Evolutionary conservation across 1,140 invertebrate genomes (phyloP), one percentile per base, ranked within the genome.

Genomic region (Drosophila micromelanica): DNA sequence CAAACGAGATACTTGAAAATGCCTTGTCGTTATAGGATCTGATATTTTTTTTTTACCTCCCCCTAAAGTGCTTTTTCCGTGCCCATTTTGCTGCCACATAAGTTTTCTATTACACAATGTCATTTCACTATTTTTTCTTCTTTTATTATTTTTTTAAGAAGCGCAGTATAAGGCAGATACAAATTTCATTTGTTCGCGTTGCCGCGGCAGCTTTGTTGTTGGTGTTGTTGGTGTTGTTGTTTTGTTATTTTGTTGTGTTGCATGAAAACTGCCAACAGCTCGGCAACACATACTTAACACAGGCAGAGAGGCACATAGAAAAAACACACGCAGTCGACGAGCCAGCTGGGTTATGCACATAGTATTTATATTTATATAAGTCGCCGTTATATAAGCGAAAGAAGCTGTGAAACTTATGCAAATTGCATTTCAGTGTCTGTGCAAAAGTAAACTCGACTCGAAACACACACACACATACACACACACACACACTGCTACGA

Each of bases 341-440:
- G 46, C 45, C 82, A 84, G 75, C 72, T 78, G 82, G 82, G 78
- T 73, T 79, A 82, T 89, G 79, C 82, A 87, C 84, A 87, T 87
- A 89, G 72, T 78, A 87, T 89, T 87, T 87, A 82, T 87, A 82
- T 87, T 89, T 89, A 89, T 89, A 86, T 86, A 87, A 82, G 84
- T 89, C 73, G 74, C 57, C 54, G 62, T 73, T 87, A 84, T 79
- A 89, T 82, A 87, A 80, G 64, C 84, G 84, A 89, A 84, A 86
- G 80, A 90, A 90, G 84, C 84, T 90, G 84, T 80, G 84, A 90
- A 89, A 89, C 84, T 89, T 89, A 89, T 89, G 84, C 84, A 89
- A 89, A 89, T 89, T 89, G 85, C 84, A 89, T 89, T 87, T 87
- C 84, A 87, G 81, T 86, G 81, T 86, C 81, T 86, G 81, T 74